Evolutionary conservation across 2,113 vertebrate species (phyloP).

Genomic region (Lepidothrix coronata): DNA sequence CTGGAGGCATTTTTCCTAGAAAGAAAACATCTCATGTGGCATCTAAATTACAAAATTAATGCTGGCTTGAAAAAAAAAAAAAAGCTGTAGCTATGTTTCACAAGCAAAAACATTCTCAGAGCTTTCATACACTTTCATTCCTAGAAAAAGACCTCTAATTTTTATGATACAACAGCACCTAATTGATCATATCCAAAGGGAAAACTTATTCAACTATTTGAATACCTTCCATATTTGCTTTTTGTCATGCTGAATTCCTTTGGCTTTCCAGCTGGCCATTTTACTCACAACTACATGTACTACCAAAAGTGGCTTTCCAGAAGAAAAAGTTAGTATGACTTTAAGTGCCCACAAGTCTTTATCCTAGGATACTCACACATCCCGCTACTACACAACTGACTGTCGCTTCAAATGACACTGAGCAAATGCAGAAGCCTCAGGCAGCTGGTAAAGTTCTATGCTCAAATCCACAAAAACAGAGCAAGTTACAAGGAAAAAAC

Average conservation of each 20-base stretch:
- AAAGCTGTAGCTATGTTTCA: not conserved
- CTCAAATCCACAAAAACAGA: not conserved
- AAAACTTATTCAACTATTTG: not conserved
- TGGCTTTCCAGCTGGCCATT: not conserved
- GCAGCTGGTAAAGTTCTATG: not conserved
- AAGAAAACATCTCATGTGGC: not conserved
- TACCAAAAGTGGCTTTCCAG: not conserved
- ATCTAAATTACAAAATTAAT: not conserved
- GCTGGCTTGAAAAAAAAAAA: not conserved
- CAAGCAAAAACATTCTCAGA: not conserved
- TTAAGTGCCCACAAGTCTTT: not conserved
- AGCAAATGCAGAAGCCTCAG: not conserved
- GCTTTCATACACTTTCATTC: not conserved
- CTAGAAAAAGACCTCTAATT: not conserved
- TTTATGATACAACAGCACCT: not conserved
- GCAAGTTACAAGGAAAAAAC: not conserved
- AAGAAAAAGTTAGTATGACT: not conserved
- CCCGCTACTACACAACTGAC: not conserved
- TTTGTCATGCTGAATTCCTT: not conserved
- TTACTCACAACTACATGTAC: not conserved
- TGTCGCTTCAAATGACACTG: not conserved
- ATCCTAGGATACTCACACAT: not conserved
- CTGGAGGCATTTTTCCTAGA: not conserved
- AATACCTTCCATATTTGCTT: not conserved
- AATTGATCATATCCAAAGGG: not conserved